Conservation (phyloP, 64 coral and sea anemone genomes). For the Dendronephthya gigantea region DNA sequence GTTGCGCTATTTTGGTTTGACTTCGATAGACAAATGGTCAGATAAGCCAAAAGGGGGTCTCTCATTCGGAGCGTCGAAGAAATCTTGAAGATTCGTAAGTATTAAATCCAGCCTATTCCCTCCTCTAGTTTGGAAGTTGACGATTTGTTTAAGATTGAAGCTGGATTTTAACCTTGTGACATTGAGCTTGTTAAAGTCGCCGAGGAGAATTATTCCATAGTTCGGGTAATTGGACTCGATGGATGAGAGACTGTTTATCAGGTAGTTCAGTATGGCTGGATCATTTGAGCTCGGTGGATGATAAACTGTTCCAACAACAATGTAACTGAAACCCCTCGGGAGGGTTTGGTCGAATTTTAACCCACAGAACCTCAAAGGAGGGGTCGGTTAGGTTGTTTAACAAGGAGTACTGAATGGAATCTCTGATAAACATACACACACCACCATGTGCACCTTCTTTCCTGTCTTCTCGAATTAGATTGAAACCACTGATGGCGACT, state of each 20-base stretch:
- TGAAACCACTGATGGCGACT: neutral
- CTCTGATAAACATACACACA: neutral
- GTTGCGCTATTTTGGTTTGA: too few species aligned
- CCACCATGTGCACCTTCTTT: neutral
- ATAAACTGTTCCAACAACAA: neutral
- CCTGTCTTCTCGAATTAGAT: neutral
- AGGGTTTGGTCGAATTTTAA: neutral
- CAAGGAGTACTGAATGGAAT: neutral
- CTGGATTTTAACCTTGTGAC: neutral
- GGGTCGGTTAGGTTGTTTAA: neutral
- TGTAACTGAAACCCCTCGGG: neutral
- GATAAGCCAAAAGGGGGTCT: too few species aligned
- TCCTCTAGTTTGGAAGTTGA: neutral
- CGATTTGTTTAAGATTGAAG: slow-evolving; percentile 4
- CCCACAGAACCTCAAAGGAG: neutral
- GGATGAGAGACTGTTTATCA: neutral
- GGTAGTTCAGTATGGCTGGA: neutral
- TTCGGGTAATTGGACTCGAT: neutral
- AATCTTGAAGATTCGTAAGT: too few species aligned
- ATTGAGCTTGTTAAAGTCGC: neutral
- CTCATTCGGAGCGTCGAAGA: too few species aligned
- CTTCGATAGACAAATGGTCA: too few species aligned
- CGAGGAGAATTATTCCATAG: neutral
- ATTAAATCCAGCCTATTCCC: too few species aligned
- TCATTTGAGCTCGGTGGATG: neutral